Evolutionary conservation across 2,113 vertebrate species (phyloP).

Genomic region (Halcyon senegalensis): DNA sequence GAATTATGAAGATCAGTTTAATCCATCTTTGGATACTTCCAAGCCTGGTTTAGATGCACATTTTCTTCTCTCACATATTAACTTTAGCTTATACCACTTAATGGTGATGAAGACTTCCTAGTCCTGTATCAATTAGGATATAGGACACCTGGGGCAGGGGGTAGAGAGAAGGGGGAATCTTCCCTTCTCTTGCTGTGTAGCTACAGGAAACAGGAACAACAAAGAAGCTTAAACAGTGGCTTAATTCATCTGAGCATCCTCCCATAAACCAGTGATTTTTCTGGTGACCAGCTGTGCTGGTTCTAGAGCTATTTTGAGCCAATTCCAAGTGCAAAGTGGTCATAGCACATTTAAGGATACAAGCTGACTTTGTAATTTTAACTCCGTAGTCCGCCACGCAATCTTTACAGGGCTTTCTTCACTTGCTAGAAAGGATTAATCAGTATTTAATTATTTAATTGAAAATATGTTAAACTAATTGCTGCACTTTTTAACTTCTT

Average conservation of each 20-base stretch:
- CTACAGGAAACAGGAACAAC: neutral
- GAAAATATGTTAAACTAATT: neutral
- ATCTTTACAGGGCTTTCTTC: neutral
- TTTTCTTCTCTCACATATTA: neutral
- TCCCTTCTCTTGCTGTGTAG: neutral
- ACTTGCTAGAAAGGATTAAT: neutral
- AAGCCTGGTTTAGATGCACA: neutral
- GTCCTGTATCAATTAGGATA: neutral
- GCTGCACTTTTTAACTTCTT: neutral
- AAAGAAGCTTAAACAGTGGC: neutral
- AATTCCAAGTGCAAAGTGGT: neutral
- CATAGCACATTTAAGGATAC: neutral
- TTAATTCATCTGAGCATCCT: neutral
- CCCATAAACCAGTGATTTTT: neutral
- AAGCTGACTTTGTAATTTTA: neutral
- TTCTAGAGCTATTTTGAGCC: neutral
- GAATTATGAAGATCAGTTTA: neutral
- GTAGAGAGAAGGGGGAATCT: neutral
- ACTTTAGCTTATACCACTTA: neutral
- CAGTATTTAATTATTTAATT: neutral
- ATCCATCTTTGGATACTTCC: neutral
- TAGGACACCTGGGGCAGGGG: neutral
- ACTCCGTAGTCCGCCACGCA: neutral
- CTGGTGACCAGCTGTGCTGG: conserved; percentile 24
- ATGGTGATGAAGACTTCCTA: neutral